phyloP scores from a whole-genome alignment of 2,797 vertebrate genomes.

The Crypturellus tataupa region DNA sequence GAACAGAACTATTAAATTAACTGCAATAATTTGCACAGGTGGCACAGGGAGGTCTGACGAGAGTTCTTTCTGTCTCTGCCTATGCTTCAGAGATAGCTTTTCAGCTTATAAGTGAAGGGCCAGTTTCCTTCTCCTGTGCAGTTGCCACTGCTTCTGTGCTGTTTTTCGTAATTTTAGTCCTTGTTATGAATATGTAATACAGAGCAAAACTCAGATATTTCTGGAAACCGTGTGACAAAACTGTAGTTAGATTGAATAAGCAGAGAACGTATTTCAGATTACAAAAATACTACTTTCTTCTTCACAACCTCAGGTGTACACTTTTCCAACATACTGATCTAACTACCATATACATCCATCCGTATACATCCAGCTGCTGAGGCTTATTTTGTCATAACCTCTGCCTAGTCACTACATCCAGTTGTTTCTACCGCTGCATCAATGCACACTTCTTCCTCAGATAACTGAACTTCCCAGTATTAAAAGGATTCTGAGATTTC shows the following conservation, averaged over 20 bases:
- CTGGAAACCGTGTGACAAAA: background rate
- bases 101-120: background rate
- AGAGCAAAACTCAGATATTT: background rate
- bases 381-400: background rate
- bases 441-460: background rate
- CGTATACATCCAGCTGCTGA: background rate
- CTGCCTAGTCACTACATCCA: background rate
- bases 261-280: background rate
- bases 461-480: no score
- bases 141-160: background rate
- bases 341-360: background rate
- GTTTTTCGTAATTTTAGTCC: background rate
- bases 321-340: background rate
- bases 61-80: fast-evolving
- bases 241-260: background rate
- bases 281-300: fast-evolving
- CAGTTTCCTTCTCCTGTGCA: background rate
- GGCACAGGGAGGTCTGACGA: background rate
- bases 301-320: background rate
- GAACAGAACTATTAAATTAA: background rate
- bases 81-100: background rate
- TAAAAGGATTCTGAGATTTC: no score
- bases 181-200: background rate
- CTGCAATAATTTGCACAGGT: background rate
- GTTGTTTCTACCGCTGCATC: background rate